Percentiles rank a stretch among this genome's conserved stretches.
Conservation (phyloP, 2,888 invertebrate species). For the Pyrrhosoma nymphula region DNA sequence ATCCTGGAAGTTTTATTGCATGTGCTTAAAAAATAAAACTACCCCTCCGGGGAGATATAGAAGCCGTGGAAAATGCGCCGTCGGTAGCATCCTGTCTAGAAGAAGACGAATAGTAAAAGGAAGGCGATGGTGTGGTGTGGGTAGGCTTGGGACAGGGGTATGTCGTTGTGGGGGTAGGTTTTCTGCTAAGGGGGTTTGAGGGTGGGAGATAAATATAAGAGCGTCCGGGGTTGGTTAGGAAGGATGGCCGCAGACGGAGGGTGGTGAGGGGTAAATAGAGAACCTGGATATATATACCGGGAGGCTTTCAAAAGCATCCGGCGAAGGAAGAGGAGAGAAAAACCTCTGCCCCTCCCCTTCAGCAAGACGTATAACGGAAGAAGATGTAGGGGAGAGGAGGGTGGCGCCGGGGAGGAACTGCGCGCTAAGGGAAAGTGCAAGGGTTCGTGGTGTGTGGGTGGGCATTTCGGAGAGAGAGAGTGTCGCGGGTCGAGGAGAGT, state of each 20-base stretch:
- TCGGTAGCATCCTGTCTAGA: constrained; percentile 21
- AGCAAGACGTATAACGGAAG: constrained; percentile 10
- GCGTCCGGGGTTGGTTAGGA: background rate
- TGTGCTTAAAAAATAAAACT: background rate
- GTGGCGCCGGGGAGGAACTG: background rate
- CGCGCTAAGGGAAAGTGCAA: background rate
- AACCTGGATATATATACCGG: background rate
- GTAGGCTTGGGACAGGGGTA: background rate
- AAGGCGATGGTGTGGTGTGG: background rate
- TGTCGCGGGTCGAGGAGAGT: background rate
- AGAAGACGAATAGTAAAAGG: constrained; percentile 17
- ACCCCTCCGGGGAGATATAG: background rate
- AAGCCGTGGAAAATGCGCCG: constrained; percentile 14
- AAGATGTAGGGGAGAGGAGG: background rate
- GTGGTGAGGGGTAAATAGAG: background rate
- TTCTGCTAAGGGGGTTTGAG: background rate
- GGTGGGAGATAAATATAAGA: background rate
- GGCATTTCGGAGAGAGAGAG: background rate
- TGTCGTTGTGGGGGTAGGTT: background rate
- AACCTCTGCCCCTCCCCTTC: background rate
- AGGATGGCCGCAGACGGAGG: background rate
- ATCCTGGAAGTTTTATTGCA: background rate
- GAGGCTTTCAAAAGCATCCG: constrained; percentile 45
- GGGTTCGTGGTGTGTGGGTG: background rate
- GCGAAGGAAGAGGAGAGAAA: background rate